Conservation (phyloP, 2,113 vertebrate species). For the Aptenodytes forsteri region DNA sequence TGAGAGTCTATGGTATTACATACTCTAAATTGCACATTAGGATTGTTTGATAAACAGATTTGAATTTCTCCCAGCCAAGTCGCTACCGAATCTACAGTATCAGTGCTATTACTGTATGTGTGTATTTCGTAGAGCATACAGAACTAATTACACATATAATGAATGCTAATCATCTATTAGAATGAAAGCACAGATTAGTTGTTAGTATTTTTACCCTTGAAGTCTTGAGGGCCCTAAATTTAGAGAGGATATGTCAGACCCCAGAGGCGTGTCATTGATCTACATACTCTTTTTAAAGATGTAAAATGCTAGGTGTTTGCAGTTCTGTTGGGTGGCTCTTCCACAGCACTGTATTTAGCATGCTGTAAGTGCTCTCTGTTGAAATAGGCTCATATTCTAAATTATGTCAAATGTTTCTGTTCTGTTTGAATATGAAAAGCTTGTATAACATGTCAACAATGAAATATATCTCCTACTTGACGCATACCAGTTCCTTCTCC, state of each 20-base stretch:
- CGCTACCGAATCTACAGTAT: slow-evolving; percentile 63
- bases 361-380: slow-evolving; percentile 78
- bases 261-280: slow-evolving; percentile 70
- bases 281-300: slow-evolving; percentile 66
- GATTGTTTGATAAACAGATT: slow-evolving; percentile 77
- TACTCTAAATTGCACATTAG: slow-evolving; percentile 80
- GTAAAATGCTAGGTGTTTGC: slow-evolving; percentile 70
- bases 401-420: slow-evolving; percentile 73
- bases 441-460: slow-evolving; percentile 69
- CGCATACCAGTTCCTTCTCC: slow-evolving; percentile 64
- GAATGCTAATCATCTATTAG: slow-evolving; percentile 81
- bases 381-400: slow-evolving; percentile 75
- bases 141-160: slow-evolving; percentile 77
- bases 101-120: slow-evolving; percentile 74
- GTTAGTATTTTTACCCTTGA: slow-evolving; percentile 76
- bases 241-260: slow-evolving; percentile 68
- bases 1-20: slow-evolving; percentile 72
- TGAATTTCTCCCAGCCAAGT: slow-evolving; percentile 46
- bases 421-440: slow-evolving; percentile 70
- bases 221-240: slow-evolving; percentile 72
- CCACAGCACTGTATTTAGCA: slow-evolving; percentile 74
- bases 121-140: slow-evolving; percentile 76
- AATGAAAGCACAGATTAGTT: slow-evolving; percentile 82
- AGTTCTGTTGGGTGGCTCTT: slow-evolving; percentile 68
- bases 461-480: slow-evolving; percentile 66